Evolutionary conservation across 2,797 vertebrate genomes (phyloP), one percentile per base, ranked within the genome.

Genomic region (Scolopax rusticola): DNA sequence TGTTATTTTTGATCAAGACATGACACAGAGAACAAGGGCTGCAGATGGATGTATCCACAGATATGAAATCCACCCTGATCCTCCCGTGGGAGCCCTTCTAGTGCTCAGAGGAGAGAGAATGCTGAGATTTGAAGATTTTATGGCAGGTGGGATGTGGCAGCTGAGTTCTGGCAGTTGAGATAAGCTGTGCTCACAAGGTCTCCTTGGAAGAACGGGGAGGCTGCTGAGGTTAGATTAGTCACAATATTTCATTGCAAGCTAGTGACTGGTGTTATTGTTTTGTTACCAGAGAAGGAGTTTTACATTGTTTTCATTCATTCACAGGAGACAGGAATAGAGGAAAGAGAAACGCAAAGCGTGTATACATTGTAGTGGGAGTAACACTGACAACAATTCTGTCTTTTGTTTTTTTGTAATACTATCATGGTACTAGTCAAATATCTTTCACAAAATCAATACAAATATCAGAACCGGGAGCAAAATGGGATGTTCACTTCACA

Each of bases 141-240:
- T 56, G 71, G 84, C 93, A 93, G 84, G 80, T 96, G 86, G 79
- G 80, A 87, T 0, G 6, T 75, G 90, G 78, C 84, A 87, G 64
- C 86, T 89, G 84, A 87, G 50, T 89, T 85, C 84, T 93, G 92
- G 61, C 54, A 45, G 40, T 32, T 74, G 76, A 95, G 94, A 95
- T 88, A 94, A 94, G 80, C 80, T 83, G 12, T n/a, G 65, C 69
- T 89, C 61, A 7, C 3, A 2, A 76, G 57, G 73, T 61, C 64
- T 91, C 73, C 74, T 86, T 40, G 56, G 63, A 95, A 85, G 38
- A 73, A 57, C 19, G 68, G 87, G 64, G 67, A 87, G 68, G 84
- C 91, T 95, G 87, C 80, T 59, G 74, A 83, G 51, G 43, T 57
- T 84, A 54, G 69, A 88, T 95, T 91, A 84, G 69, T 95, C 83